phyloP scores from a whole-genome alignment of 2,888 invertebrate species.

The Athrips mouffetella region DNA sequence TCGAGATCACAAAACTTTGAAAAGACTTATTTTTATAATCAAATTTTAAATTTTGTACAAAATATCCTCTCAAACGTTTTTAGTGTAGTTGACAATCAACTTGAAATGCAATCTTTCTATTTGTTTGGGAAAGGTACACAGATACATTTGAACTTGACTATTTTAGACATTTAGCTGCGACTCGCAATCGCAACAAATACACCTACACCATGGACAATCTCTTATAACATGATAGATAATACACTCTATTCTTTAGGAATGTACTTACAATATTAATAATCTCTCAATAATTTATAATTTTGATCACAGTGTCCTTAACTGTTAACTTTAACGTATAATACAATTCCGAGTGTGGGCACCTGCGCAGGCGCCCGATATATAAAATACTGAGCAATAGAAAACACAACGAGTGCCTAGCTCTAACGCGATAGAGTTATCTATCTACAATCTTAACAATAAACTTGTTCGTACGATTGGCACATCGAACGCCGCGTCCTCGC shows the following conservation, averaged over 20 bases:
- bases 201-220: slow-evolving; percentile 51
- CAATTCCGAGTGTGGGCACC: slow-evolving; percentile 67
- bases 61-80: slow-evolving; percentile 67
- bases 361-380: slow-evolving; percentile 55
- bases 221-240: slow-evolving; percentile 67
- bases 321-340: slow-evolving; percentile 75
- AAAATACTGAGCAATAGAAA: slow-evolving; percentile 77
- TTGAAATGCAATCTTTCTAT: slow-evolving; percentile 55
- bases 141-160: slow-evolving; percentile 51
- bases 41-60: slow-evolving; percentile 73
- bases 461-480: slow-evolving; percentile 73
- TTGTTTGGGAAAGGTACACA: slow-evolving; percentile 51
- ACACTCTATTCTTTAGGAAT: slow-evolving; percentile 73
- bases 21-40: slow-evolving; percentile 61
- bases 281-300: slow-evolving; percentile 79
- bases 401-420: slow-evolving; percentile 64
- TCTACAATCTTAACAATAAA: slow-evolving; percentile 71
- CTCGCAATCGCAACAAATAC: slow-evolving; percentile 14
- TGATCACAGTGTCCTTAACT: slow-evolving; percentile 77
- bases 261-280: slow-evolving; percentile 76
- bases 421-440: slow-evolving; percentile 64
- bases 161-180: slow-evolving; percentile 23
- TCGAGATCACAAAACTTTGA: slow-evolving; percentile 70
- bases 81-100: slow-evolving; percentile 52
- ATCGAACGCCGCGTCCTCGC: slow-evolving; percentile 62